Evolutionary conservation across 1,140 invertebrate genomes (phyloP), one percentile per base, ranked within the genome.

Genomic region (Bicyclus anynana): DNA sequence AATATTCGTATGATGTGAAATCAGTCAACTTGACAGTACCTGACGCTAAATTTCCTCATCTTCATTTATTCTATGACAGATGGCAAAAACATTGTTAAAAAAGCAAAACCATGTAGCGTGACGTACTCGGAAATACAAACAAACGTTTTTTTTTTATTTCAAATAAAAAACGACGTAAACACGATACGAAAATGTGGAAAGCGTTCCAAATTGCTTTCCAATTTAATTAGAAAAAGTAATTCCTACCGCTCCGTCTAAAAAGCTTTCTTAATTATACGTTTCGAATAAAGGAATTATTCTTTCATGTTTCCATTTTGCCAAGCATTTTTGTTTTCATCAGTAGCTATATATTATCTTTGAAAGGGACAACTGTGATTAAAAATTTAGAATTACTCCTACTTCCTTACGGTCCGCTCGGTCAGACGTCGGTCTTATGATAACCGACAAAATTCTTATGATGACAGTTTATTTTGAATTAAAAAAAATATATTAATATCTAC

Each of bases 181-280:
- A 20, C 20, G 20, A 44, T 13, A 44, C 10, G 14, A 20, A 44
- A 44, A 44, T 20, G 42, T 20, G 17, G 17, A 23, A 7, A 44
- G 18, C 17, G 14, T 44, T 50, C 26, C 9, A 35, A 50, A 50
- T 50, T 50, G 48, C 48, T 50, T 50, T 50, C 35, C 48, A 50
- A 50, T 50, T 50, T 35, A 50, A 50, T 50, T 50, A 50, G 48
- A 50, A 33, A 50, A 20, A 35, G 27, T 33, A 50, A 50, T 50
- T 50, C 35, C 17, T 23, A 13, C 17, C 48, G 18, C 35, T 50
- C 48, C 48, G 18, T 35, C 29, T 50, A 33, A 50, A 35, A 50
- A 35, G 46, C 46, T 12, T 50, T 50, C 48, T 33, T 50, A 50
- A 50, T 50, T 50, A 50, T 50, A 50, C 48, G 29, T 18, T 48